Evolutionary conservation across 2,797 vertebrate genomes (phyloP).

Genomic region (Neosilurus hyrtlii): DNA sequence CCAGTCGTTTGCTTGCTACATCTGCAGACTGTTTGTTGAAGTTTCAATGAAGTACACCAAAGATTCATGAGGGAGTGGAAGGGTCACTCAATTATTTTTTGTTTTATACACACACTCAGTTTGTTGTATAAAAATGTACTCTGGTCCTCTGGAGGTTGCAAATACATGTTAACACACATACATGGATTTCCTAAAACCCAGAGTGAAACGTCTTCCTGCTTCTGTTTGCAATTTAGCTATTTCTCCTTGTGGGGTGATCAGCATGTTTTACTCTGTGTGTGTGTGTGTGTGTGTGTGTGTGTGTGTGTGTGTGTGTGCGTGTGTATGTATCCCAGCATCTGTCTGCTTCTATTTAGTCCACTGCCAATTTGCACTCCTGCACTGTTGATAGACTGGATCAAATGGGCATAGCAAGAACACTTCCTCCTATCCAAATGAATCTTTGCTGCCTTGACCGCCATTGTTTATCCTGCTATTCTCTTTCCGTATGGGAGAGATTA

Average conservation of each 20-base stretch:
- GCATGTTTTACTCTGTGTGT: slow-evolving; percentile 9
- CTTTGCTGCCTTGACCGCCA: slow-evolving; percentile 18
- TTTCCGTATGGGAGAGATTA: slow-evolving; percentile 49
- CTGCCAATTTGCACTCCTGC: slow-evolving; percentile 57
- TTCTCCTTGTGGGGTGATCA: slow-evolving; percentile 15
- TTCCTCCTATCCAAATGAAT: slow-evolving; percentile 39
- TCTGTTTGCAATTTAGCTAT: slow-evolving; percentile 55
- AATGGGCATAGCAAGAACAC: slow-evolving; percentile 49
- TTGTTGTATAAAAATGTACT: no score
- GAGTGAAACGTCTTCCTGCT: slow-evolving; percentile 13
- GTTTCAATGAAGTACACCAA: slow-evolving; percentile 55
- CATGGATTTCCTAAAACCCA: slow-evolving; percentile 38
- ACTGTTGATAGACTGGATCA: slow-evolving; percentile 53
- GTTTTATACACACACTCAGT: neutral
- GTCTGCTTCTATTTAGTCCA: slow-evolving; percentile 62
- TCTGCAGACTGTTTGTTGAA: slow-evolving; percentile 48
- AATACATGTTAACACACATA: neutral
- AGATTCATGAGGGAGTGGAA: slow-evolving; percentile 51
- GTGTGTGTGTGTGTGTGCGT: slow-evolving; percentile 6
- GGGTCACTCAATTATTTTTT: slow-evolving; percentile 40
- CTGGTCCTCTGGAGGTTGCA: no score
- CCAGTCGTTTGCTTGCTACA: slow-evolving; percentile 46
- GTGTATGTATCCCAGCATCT: slow-evolving; percentile 10
- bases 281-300: neutral
- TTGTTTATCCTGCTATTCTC: slow-evolving; percentile 52